Base-by-base conservation (phyloP, 2,888 invertebrate genomes). In the Harpagoxenus sublaevis region DNA sequence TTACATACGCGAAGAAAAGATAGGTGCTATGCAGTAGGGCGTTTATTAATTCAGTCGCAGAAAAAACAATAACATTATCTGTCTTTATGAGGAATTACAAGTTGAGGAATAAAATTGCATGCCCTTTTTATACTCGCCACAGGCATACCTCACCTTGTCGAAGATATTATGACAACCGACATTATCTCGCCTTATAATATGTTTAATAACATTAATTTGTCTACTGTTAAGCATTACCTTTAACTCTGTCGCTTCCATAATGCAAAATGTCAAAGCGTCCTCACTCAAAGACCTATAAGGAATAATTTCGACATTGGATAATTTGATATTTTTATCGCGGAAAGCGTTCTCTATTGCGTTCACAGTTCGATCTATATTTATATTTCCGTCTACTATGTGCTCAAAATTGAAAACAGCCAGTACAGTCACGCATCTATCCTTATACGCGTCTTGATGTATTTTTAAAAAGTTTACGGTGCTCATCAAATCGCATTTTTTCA, bases 391-490 rank as follows among this genome's bases (percentile, higher is more conserved):
- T 28, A 88, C 78, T 0, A 89, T 87, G 15, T 90, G 86, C 63
- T 94, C 92, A 0, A 93, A 88, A 60, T 94, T 95, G 10, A 94
- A 90, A 28, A 94, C 74, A 0, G 91, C 90, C 3, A 35, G 35
- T 35, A 92, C 74, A 0, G 92, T 88, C 2, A 93, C 62, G 45
- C 94, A 94, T 45, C 88, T 87, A 68, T 84, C 6, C 23, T 88
- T 15, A 51, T 78, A 31, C 65, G 84, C 42, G 0, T 75, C 60
- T 28, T 84, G 8, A 3, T n/a, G 42, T 0, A 1, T 3, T 9
- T 75, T 77, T 15, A 84, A n/a, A 57, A 93, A 92, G 9, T 62
- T 63, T 2, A 89, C 87, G 0, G 91, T 87, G 18, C 91, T 89
- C 10, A 45, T 31, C 10, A 94, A 83, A 82, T 94, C 89, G 3